These are phyloP conservation scores for Ceriagrion tenellum DNA, from an alignment of 2,888 invertebrate genomes.

Conservation along the genomic window DNA sequence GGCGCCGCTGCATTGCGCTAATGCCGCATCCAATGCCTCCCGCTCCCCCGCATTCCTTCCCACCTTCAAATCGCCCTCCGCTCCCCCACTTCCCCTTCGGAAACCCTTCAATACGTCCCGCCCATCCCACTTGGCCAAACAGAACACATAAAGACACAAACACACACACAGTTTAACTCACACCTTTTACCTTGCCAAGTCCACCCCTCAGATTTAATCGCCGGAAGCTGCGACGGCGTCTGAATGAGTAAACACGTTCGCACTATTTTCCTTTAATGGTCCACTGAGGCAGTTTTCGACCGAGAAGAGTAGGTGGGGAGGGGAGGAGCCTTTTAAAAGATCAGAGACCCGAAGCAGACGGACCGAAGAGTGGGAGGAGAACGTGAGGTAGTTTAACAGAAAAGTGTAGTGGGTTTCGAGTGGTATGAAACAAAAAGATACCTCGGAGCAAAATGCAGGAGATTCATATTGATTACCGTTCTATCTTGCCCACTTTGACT, in stretches of 20 bases:
- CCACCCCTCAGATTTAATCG: slow-evolving; percentile 7
- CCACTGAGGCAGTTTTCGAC: background rate
- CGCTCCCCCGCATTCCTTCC: background rate
- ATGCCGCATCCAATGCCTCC: background rate
- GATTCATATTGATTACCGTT: too few species aligned
- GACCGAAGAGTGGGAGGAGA: background rate
- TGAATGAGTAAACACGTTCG: slow-evolving; percentile 39
- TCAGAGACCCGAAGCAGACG: background rate
- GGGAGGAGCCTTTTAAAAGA: background rate
- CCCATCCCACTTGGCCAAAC: background rate
- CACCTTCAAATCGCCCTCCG: background rate
- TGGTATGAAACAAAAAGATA: background rate
- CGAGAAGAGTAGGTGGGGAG: background rate
- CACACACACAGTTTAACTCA: too few species aligned
- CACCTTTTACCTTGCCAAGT: background rate
- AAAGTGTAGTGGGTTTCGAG: background rate
- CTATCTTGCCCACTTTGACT: too few species aligned
- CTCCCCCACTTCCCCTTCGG: too few species aligned
- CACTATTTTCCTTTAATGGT: slow-evolving; percentile 39
- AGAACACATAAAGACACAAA: too few species aligned
- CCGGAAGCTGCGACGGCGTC: slow-evolving; percentile 29
- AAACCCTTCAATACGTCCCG: background rate
- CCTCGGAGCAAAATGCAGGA: too few species aligned
- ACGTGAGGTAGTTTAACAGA: background rate
- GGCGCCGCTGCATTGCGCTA: slow-evolving; percentile 5